phyloP scores from a whole-genome alignment of 2,797 vertebrate species.

The Xerus rutilus region DNA sequence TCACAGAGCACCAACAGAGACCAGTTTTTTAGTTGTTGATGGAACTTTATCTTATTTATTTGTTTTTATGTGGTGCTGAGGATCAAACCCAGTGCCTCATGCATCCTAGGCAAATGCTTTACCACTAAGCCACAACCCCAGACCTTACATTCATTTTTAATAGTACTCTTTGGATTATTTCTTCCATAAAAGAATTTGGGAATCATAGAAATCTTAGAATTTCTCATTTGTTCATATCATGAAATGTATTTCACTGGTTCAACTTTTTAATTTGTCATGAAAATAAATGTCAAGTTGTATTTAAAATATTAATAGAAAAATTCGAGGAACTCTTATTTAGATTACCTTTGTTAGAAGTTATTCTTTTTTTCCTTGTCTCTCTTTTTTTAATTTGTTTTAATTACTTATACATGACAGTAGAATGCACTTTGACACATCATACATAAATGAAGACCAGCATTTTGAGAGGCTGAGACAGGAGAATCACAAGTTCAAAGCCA shows the following conservation, averaged over 20 bases:
- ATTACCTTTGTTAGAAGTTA: slow-evolving; percentile 40
- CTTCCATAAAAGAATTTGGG: neutral
- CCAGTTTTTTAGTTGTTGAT: neutral
- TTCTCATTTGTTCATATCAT: slow-evolving; percentile 31
- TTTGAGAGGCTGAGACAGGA: too few relatives aligned
- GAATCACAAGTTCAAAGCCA: too few relatives aligned
- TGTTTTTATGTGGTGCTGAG: too few relatives aligned
- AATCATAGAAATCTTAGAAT: neutral
- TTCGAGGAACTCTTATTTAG: slow-evolving; percentile 40
- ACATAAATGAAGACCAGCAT: too few relatives aligned
- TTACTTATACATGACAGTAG: too few relatives aligned
- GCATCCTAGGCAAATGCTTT: too few relatives aligned
- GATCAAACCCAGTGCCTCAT: too few relatives aligned
- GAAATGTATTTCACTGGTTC: neutral
- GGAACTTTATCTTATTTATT: too few relatives aligned
- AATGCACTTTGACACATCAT: too few relatives aligned
- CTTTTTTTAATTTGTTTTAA: too few relatives aligned
- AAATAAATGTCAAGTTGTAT: slow-evolving; percentile 36
- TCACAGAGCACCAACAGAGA: neutral
- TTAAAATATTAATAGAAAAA: slow-evolving; percentile 53
- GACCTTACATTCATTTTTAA: slow-evolving; percentile 27
- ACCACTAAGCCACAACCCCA: too few relatives aligned
- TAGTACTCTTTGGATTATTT: neutral
- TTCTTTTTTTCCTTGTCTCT: neutral
- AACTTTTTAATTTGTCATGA: slow-evolving; percentile 37